Base-by-base conservation (phyloP, 2,888 invertebrate species). In the Dusona sp. region DNA sequence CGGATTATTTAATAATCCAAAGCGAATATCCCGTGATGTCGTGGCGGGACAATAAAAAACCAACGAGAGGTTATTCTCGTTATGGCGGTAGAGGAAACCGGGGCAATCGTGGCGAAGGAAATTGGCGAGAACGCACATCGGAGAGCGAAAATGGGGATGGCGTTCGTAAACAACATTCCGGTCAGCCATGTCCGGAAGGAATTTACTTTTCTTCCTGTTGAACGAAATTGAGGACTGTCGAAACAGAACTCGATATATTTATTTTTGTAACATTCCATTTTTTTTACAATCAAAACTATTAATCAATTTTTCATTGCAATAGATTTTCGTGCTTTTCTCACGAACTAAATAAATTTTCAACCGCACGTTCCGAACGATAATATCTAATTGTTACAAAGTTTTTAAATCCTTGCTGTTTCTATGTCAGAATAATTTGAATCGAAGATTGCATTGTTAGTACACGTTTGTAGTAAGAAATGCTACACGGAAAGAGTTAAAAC, bases 21-120 rank as follows among this genome's bases (percentile, higher is more conserved):
- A 57, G n/a, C 38, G 13, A 16, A 16, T 6, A 16, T 29, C 7
- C 25, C 16, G 54, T 22, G 29, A 85, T 86, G 85, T 83, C 85
- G 61, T 84, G 83, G 87, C 80, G 85, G 36, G 87, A 85, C 36
- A 73, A 74, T 45, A 74, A 77, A n/a, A 81, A 80, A 16, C 73
- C 61, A 8, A 42, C 70, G 11, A 68, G 83, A 73, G 87, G 87
- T 84, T 85, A 87, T 85, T 79, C 83, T 22, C 73, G 83, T n/a
- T 67, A 73, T 51, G 74, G 74, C 22, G 78, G 82, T 72, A 48
- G 85, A 33, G 85, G 83, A 68, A 74, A 84, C 51, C 85, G 86
- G 75, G 86, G 79, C 80, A 80, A 85, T 79, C 79, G 84, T 9
- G 72, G 78, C 33, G 81, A 77, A 29, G 81, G 83, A 70, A 83